Evolutionary conservation across 1,140 invertebrate genomes (phyloP), one percentile per base, ranked within the genome.

Genomic region (Pseudomyrmex cubaensis): DNA sequence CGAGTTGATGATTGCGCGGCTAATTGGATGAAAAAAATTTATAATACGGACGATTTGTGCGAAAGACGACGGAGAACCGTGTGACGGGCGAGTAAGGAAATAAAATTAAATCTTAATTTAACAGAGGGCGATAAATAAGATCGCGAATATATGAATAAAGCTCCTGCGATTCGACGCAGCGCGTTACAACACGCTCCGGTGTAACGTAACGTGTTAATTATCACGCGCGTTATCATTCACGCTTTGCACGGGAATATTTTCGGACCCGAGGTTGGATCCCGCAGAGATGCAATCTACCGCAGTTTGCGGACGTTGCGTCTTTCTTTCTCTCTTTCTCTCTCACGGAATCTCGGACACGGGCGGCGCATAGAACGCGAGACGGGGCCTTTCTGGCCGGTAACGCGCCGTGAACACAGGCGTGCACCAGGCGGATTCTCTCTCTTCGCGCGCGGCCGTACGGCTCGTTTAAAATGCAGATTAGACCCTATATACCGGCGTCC

Each of bases 381-480:
- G 82, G 77, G 67, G 69, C 89, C 85, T 88, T 86, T 90, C 74
- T 85, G 69, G 61, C 84, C 86, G 85, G 69, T 89, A 90, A 89
- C 82, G 85, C 70, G 83, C 82, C 87, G 82, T 85, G 85, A 89
- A 90, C 86, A 63, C 62, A 83, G 72, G 59, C 59, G 50, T 63
- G 80, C 78, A 83, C 82, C 63, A 48, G 64, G 57, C 67, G 59
- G 62, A 57, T 82, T 22, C 76, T 35, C 35, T 35, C 48, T 77
- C 74, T 78, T 76, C 48, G 77, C 20, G 67, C 48, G 54, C 25
- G 9, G 54, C 67, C 52, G 75, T 48, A 84, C 52, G 64, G 69
- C 89, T 91, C 89, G 89, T 90, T 91, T 90, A 90, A 91, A 91
- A 91, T 91, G 90, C 90, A 90, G 90, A 91, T 91, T 90, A 89